A percentile compares a stretch with the other conserved stretches of the same genome.
phyloP scores from a whole-genome alignment of 53 echinoderm and acorn worm species.

The Mesocentrotus franciscanus region DNA sequence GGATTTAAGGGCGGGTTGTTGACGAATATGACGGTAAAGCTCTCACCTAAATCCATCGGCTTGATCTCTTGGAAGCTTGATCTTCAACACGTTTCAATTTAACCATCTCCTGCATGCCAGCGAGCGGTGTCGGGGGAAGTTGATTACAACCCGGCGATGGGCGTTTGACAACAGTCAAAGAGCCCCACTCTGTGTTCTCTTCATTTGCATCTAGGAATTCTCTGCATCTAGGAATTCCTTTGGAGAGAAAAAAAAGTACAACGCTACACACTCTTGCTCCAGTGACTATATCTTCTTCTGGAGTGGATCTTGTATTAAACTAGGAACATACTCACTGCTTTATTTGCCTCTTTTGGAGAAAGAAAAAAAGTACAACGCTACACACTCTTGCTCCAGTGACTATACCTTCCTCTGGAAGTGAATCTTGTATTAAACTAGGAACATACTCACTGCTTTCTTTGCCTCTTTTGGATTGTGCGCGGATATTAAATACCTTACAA shows the following conservation, averaged over 20 bases:
- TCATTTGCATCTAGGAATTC: neutral
- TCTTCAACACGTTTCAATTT: slow-evolving; percentile 17
- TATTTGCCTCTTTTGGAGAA: too few relatives aligned
- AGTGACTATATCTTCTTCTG: neutral
- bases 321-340: too few relatives aligned
- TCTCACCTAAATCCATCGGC: neutral
- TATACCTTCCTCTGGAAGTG: neutral
- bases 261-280: neutral
- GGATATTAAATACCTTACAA: slow-evolving; percentile 5
- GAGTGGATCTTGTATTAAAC: neutral
- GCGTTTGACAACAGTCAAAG: slow-evolving; percentile 2
- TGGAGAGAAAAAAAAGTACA: neutral
- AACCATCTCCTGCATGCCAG: neutral
- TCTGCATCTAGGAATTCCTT: neutral
- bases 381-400: neutral
- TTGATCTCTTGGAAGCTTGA: neutral
- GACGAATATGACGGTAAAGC: neutral
- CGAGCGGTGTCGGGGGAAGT: neutral
- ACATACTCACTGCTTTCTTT: neutral
- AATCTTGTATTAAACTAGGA: neutral
- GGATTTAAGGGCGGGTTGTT: slow-evolving; percentile 23
- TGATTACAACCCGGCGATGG: neutral
- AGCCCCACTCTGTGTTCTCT: neutral
- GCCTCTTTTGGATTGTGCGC: neutral
- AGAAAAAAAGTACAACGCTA: neutral